Evolutionary conservation across 2,113 vertebrate species (phyloP).

Genomic region (Chlamydotis undulata): DNA sequence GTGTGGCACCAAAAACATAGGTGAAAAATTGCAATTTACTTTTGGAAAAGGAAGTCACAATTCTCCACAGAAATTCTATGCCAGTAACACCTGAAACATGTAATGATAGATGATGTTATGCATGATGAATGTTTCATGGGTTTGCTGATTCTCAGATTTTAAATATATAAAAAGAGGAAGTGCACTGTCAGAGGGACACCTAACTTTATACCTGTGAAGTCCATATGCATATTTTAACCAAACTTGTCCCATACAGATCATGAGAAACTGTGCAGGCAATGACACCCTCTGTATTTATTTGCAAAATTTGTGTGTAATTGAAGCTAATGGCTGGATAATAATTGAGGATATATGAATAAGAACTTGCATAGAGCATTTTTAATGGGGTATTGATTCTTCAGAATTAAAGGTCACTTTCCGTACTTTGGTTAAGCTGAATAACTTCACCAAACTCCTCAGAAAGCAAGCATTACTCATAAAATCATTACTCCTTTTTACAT

Average conservation of each 20-base stretch:
- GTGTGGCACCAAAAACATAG: neutral
- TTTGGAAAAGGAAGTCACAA: neutral
- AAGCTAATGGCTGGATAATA: neutral
- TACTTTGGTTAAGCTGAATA: neutral
- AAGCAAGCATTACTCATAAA: neutral
- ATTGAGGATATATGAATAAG: neutral
- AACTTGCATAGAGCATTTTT: neutral
- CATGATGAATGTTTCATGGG: neutral
- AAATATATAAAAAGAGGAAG: neutral
- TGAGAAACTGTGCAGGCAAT: neutral
- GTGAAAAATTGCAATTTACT: neutral
- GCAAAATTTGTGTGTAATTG: neutral
- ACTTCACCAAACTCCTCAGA: neutral
- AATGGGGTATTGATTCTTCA: neutral
- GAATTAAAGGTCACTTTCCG: neutral
- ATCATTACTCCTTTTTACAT: neutral
- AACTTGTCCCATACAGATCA: neutral
- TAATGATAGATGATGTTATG: neutral
- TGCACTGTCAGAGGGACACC: neutral
- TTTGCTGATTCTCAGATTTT: neutral
- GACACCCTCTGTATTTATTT: neutral
- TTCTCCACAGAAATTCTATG: neutral
- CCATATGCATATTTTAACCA: neutral
- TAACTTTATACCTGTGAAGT: neutral
- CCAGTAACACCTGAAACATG: neutral